phyloP scores from a whole-genome alignment of 2,113 vertebrate genomes.

The Gobio gobio region DNA sequence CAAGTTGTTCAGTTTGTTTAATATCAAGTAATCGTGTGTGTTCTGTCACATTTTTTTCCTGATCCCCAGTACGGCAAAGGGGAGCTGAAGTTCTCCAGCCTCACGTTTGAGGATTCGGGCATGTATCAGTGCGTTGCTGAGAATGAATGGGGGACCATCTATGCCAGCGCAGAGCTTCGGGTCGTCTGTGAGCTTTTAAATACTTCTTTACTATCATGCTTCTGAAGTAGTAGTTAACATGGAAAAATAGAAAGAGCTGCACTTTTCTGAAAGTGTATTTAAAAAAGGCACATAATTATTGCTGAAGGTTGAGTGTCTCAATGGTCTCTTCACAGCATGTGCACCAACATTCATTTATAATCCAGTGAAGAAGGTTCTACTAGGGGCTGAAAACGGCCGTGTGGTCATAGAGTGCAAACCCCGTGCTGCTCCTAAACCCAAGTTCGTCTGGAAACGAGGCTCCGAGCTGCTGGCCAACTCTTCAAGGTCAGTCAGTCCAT shows the following conservation, averaged over 20 bases:
- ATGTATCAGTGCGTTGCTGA: slow-evolving; percentile 99
- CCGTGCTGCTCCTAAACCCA: slow-evolving; percentile 92
- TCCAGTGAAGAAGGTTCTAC: slow-evolving; percentile 90
- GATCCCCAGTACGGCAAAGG: slow-evolving; percentile 87
- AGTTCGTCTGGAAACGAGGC: slow-evolving; percentile 91
- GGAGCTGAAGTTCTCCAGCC: slow-evolving; percentile 87
- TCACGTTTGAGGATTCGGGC: slow-evolving; percentile 90
- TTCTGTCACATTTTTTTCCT: not conserved
- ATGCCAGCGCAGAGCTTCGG: slow-evolving; percentile 94
- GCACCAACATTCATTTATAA: slow-evolving; percentile 93
- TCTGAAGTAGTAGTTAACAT: not conserved
- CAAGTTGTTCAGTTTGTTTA: not conserved
- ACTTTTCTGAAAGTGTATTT: not conserved
- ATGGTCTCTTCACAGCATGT: slow-evolving; percentile 76
- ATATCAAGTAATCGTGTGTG: not conserved
- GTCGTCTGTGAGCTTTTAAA: slow-evolving; percentile 86
- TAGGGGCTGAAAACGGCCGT: slow-evolving; percentile 88
- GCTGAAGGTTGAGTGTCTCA: not conserved
- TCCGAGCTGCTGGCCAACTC: slow-evolving; percentile 89
- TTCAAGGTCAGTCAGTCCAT: slow-evolving; percentile 78
- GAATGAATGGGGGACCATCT: slow-evolving; percentile 89
- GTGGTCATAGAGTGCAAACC: slow-evolving; percentile 96
- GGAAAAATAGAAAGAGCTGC: not conserved
- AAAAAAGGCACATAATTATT: not conserved
- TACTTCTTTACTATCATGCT: not conserved